Conservation (phyloP, 2,797 vertebrate genomes). For the Thamnophis elegans region DNA sequence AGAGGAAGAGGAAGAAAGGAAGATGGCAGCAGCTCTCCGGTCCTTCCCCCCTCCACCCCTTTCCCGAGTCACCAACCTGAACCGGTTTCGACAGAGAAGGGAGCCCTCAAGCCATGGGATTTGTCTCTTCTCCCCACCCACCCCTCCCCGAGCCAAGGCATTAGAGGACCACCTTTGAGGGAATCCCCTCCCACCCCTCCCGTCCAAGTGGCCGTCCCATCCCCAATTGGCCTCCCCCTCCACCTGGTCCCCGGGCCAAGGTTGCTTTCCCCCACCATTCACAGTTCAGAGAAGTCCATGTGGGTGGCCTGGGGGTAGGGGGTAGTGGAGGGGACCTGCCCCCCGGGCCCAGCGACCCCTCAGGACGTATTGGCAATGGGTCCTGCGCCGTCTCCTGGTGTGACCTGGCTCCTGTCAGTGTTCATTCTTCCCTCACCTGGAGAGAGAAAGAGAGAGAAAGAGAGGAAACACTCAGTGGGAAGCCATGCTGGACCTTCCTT, state of each 20-base stretch:
- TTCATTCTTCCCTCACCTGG: conserved; percentile 80
- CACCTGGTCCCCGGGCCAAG: conserved; percentile 6
- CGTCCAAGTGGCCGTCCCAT: background rate
- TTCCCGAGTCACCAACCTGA: background rate
- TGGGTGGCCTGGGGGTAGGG: conserved; percentile 40
- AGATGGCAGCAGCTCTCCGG: background rate
- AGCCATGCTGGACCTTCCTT: background rate
- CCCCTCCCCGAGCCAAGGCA: background rate
- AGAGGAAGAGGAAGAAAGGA: background rate
- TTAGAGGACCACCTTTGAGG: background rate
- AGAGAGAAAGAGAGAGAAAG: background rate
- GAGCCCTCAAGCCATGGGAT: conserved; percentile 7
- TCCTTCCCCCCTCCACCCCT: background rate
- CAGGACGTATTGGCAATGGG: conserved; percentile 89
- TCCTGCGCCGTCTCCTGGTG: conserved; percentile 81
- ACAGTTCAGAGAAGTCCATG: conserved; percentile 42
- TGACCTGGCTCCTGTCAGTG: conserved; percentile 81
- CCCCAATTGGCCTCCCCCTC: background rate
- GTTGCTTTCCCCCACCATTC: conserved; percentile 14
- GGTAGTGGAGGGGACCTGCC: conserved; percentile 48
- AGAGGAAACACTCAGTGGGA: background rate
- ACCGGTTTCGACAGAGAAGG: background rate
- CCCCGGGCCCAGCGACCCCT: conserved; percentile 66
- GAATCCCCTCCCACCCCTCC: background rate
- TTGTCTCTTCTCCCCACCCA: background rate